Percentiles rank a stretch among this genome's conserved stretches.
These are phyloP conservation scores for Ryuthela nishihirai DNA, from an alignment of 2,888 invertebrate species.

Conservation along the genomic window DNA sequence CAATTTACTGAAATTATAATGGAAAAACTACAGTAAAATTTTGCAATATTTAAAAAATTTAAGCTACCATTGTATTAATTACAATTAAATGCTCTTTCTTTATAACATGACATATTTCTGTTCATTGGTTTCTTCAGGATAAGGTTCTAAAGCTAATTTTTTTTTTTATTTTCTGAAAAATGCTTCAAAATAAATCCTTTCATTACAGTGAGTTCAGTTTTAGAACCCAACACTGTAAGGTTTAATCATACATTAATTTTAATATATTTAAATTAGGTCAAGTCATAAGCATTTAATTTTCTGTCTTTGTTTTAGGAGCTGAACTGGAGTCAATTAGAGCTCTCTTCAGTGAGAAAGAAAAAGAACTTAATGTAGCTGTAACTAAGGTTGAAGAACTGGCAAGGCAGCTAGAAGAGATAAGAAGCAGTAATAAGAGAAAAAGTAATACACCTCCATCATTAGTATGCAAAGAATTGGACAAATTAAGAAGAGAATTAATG, in stretches of 20 bases:
- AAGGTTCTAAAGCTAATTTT: too few relatives aligned
- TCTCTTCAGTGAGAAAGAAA: conserved; percentile 95
- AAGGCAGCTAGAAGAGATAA: conserved; percentile 85
- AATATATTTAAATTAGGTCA: background rate
- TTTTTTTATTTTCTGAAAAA: too few relatives aligned
- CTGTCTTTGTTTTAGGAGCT: conserved; percentile 58
- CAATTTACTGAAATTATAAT: too few relatives aligned
- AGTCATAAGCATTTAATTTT: background rate
- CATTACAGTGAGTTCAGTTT: too few relatives aligned
- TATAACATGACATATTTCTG: too few relatives aligned
- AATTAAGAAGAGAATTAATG: conserved; percentile 85
- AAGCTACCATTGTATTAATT: too few relatives aligned
- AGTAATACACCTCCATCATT: conserved; percentile 40
- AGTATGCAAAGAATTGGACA: conserved; percentile 73
- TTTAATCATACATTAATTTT: background rate
- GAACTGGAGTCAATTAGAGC: conserved; percentile 95
- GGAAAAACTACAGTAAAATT: too few relatives aligned
- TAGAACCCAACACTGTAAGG: too few relatives aligned
- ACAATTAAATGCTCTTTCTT: too few relatives aligned
- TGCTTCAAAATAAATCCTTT: too few relatives aligned
- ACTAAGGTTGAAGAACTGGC: conserved; percentile 95
- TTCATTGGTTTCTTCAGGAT: too few relatives aligned
- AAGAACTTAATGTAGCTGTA: conserved; percentile 93
- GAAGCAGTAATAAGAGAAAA: conserved; percentile 55
- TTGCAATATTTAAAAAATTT: too few relatives aligned